Evolutionary conservation across 1,140 invertebrate species (phyloP), one percentile per base, ranked within the genome.

Genomic region (Drosophila aff.): DNA sequence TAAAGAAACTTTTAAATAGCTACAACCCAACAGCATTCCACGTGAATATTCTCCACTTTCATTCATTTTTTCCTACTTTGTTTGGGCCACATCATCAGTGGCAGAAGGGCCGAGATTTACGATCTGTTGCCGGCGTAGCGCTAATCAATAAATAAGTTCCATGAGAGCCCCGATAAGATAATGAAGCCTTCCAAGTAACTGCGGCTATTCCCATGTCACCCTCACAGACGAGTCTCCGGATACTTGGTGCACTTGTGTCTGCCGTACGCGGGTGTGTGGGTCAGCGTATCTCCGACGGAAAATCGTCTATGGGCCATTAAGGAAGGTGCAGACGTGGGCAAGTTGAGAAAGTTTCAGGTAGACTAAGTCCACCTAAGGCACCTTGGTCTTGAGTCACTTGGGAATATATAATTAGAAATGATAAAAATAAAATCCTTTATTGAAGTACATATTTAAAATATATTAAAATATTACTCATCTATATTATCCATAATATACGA

Each of bases 51-150:
- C 21, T 31, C 3, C 0, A 11, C 9, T 11, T 76, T 77, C 74
- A 77, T 68, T 77, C 74, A 77, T 57, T 44, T 77, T 61, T 68
- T 26, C n/a, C 18, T 28, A 28, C 55, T 52, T 31, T 46, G 43
- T 49, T 49, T 49, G 13, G 46, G 74, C 76, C 76, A 78, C 76
- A 78, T 78, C 76, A 77, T 55, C 76, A 57, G 36, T 52, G 47
- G 43, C 40, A 50, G 40, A 57, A 62, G 49, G 50, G 44, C 75
- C 57, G 52, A 78, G 75, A 78, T 78, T 78, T 78, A 69, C 40
- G 47, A 79, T 62, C 76, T 43, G 21, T 72, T 58, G 23, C 66
- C 47, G 43, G 36, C 40, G 76, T 1, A 72, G 47, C 65, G 18
- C 10, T 58, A 41, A 64, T 47, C 66, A 62, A 79, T 79, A 77